Evolutionary conservation across 2,888 invertebrate species (phyloP).

Genomic region (Syrphus vitripennis): DNA sequence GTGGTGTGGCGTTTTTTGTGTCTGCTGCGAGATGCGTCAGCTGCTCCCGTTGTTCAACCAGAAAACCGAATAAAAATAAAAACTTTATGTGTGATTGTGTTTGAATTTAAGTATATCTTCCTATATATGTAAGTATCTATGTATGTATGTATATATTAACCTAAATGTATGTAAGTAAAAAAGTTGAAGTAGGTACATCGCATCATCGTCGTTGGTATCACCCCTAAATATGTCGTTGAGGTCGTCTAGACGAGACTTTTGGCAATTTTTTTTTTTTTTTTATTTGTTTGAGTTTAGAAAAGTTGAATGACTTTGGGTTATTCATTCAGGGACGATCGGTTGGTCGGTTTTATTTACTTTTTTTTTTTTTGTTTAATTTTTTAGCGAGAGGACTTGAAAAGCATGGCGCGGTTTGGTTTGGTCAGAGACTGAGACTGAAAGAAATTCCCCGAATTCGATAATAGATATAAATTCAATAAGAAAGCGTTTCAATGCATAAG

Average conservation of each 20-base stretch:
- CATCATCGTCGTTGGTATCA: slow-evolving; percentile 18
- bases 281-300: slow-evolving; percentile 10
- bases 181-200: slow-evolving; percentile 2
- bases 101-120: neutral
- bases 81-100: slow-evolving; percentile 3
- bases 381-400: slow-evolving; percentile 8
- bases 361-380: neutral
- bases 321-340: slow-evolving; percentile 46
- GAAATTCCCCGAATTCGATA: slow-evolving; percentile 56
- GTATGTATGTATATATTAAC: neutral
- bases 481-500: neutral
- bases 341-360: neutral
- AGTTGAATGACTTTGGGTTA: slow-evolving; percentile 64
- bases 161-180: neutral
- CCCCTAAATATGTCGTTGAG: slow-evolving; percentile 60
- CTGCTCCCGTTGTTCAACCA: slow-evolving; percentile 52
- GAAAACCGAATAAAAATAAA: slow-evolving; percentile 32
- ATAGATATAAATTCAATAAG: slow-evolving; percentile 16
- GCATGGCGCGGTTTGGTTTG: slow-evolving; percentile 11
- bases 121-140: neutral
- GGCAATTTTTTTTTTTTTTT: slow-evolving; percentile 24
- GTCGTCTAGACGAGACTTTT: slow-evolving; percentile 67
- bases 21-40: slow-evolving; percentile 60
- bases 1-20: neutral
- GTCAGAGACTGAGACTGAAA: slow-evolving; percentile 34